Base-by-base conservation (phyloP, 2,797 vertebrate genomes). In the Centropyge bicolor region DNA sequence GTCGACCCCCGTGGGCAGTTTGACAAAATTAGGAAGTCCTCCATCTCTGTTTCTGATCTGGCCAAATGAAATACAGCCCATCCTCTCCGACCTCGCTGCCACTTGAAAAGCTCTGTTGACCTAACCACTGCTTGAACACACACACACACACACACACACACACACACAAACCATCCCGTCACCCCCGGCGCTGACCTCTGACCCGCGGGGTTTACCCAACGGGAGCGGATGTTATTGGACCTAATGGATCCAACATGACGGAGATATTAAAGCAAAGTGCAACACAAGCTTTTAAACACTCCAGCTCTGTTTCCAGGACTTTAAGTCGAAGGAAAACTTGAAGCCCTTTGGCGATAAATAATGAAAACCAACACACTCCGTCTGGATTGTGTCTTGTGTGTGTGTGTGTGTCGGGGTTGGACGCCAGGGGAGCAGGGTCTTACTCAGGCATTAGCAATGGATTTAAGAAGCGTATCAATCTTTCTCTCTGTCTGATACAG, bases 171-270 rank as follows among this genome's bases (percentile, higher is more conserved):
- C 57, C 49, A 68, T 81, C 80, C 83, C 66, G 74, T 91, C 80
- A 67, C 83, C 78, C 78, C 81, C 12, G 6, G 24, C 70, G 8
- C 51, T 57, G 84, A 64, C 88, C 91, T 86, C 62, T 85, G 90
- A 92, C 92, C 88, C 49, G 2, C 2, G 13, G 57, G 76, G 46
- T 59, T 81, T 45, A 31, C 67, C 89, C 60, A 67, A 43, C 65
- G 59, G 74, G 82, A 91, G 84, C 80, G 83, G 92, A 93, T 93
- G 92, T 93, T 93, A 85, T 93, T 83, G 83, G 80, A 81, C 66
- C 55, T 91, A 92, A 94, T 82, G 76, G 88, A 80, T 89, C 76
- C 90, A 92, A 76, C 57, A 70, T 81, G 91, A 78, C 35, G n/a
- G 11, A 43, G n/a, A 76, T 64, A 76, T 68, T 79, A 80, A 76